Conservation (phyloP, 2,888 invertebrate genomes). For the Aspidiotus destructor region DNA sequence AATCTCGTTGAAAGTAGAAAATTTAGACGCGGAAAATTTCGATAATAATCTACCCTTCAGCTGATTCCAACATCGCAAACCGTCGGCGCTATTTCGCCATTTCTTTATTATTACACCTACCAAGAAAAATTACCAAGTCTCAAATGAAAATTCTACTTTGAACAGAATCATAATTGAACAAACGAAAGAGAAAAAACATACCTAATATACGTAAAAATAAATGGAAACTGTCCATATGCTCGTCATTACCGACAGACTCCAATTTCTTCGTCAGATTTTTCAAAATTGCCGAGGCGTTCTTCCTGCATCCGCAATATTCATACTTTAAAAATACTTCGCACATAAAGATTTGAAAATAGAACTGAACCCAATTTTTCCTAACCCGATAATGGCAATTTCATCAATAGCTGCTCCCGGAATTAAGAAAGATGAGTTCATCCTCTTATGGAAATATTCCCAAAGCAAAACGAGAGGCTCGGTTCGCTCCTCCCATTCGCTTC, state of each 20-base stretch:
- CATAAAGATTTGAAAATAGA: no score
- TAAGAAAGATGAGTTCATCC: constrained; percentile 49
- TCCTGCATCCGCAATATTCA: no score
- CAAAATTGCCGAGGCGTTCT: constrained; percentile 40
- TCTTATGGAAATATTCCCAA: constrained; percentile 53
- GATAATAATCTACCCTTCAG: constrained; percentile 51
- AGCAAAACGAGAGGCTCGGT: constrained; percentile 46
- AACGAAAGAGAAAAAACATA: constrained; percentile 37
- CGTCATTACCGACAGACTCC: constrained; percentile 25
- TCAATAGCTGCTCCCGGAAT: constrained; percentile 45
- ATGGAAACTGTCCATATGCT: constrained; percentile 37
- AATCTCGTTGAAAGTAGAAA: constrained; percentile 47
- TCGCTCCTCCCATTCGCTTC: constrained; percentile 45
- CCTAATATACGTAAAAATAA: constrained; percentile 46
- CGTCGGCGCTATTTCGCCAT: constrained; percentile 40
- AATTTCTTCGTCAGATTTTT: constrained; percentile 35
- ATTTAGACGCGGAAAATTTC: constrained; percentile 50
- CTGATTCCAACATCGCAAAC: constrained; percentile 44
- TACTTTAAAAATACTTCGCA: no score
- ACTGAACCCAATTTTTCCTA: constrained; percentile 9
- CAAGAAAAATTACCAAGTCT: constrained; percentile 37
- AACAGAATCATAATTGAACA: neutral
- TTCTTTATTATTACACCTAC: constrained; percentile 38
- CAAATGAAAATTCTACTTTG: neutral
- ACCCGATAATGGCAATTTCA: constrained; percentile 43